Percentiles rank a stretch among this genome's conserved stretches.
Conservation (phyloP, 1,140 invertebrate species). For the Catajapyx aquilonaris region DNA sequence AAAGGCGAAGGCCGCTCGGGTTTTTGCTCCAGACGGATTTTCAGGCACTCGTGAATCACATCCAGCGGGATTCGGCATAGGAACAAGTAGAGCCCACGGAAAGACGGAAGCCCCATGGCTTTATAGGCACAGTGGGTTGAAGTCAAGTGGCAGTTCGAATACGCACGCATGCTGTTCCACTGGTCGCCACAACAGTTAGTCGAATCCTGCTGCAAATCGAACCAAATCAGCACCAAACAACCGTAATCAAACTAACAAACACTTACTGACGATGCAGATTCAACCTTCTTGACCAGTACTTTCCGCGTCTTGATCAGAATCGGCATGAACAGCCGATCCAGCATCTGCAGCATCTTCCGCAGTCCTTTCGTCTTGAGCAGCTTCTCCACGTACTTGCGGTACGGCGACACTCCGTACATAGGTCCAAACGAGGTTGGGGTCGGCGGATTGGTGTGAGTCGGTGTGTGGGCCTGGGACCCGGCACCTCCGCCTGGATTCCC, state of each 20-base stretch:
- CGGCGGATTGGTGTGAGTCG: too few relatives aligned
- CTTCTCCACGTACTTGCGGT: slow-evolving; percentile 61
- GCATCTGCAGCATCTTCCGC: slow-evolving; percentile 48
- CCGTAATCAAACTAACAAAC: slow-evolving; percentile 3
- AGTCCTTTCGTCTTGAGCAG: slow-evolving; percentile 65
- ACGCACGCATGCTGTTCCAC: too few relatives aligned
- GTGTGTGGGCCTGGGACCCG: too few relatives aligned
- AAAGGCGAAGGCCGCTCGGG: slow-evolving; percentile 62
- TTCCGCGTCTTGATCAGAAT: slow-evolving; percentile 34
- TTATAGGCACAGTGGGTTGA: too few relatives aligned
- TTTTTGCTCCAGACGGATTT: slow-evolving; percentile 58
- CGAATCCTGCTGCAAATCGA: slow-evolving; percentile 6
- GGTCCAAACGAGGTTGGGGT: too few relatives aligned
- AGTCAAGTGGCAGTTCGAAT: too few relatives aligned
- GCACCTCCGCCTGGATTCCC: slow-evolving; percentile 18
- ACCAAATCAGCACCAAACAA: slow-evolving; percentile 5
- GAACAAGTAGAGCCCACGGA: slow-evolving; percentile 58
- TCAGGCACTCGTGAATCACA: slow-evolving; percentile 68
- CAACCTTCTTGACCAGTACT: background rate
- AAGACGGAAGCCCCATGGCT: slow-evolving; percentile 67
- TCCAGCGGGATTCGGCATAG: slow-evolving; percentile 60
- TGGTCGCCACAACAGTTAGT: too few relatives aligned
- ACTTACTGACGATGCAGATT: background rate
- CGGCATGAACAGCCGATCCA: slow-evolving; percentile 42
- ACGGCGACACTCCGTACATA: slow-evolving; percentile 12